Evolutionary conservation across 2,797 vertebrate genomes (phyloP), one percentile per base, ranked within the genome.

Genomic region (Thaleichthys pacificus): DNA sequence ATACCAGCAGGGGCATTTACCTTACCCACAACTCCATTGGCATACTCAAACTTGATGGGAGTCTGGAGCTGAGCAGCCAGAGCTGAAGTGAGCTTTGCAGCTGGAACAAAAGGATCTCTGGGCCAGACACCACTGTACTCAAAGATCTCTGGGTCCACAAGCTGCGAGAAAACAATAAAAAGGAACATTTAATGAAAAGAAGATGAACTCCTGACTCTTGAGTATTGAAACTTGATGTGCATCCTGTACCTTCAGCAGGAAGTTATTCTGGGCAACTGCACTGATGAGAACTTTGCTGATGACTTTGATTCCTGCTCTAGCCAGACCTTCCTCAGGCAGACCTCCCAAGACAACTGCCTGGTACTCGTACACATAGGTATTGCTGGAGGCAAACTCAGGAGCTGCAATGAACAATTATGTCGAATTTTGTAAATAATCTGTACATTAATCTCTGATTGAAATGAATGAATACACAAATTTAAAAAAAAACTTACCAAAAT

Each of bases 21-120:
- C 61, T 76, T 87, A 66, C 91, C 89, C 5, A 91, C 79, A 0
- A 85, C 84, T 65, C 92, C 90, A 51, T 35, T 84, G 66, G 72
- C 82, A 47, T 91, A 91, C 74, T 93, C 89, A 81, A 94, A 94
- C 77, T 91, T 89, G 76, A 93, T 32, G 60, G 88, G 85, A 42
- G 3, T 83, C 0, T 80, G 74, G 38, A 93, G 80, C 62, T 92
- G 83, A 77, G 85, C 75, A 0, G 89, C 86, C 47, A 93, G 79
- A 19, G 77, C 74, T 65, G 84, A 77, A 6, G 68, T 88, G 42
- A 94, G 77, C 61, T 91, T 92, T 64, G 88, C 63, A 0, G 91
- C 92, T 1, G 80, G 80, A 57, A 73, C 64, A 69, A 93, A 91
- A 0, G 73, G 12, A 77, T 83, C 86, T 0, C 73, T 70, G 35